Evolutionary conservation across 2,113 vertebrate species (phyloP).

Genomic region (Atherinomorus stipes): DNA sequence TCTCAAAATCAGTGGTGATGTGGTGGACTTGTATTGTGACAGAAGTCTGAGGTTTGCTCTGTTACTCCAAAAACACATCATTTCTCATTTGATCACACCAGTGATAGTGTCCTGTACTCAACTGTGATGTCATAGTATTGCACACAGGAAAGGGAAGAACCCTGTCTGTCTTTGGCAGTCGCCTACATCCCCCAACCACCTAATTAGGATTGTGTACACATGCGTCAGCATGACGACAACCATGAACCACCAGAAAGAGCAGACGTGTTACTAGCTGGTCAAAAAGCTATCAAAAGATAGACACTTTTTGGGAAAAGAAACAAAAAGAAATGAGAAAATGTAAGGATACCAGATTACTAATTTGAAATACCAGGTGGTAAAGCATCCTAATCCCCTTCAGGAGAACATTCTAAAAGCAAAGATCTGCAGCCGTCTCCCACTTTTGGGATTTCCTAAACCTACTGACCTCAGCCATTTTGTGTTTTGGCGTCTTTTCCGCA

Average conservation of each 20-base stretch:
- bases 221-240: conserved; percentile 69
- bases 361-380: conserved; percentile 23
- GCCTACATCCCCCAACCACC: conserved; percentile 58
- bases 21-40: conserved; percentile 40
- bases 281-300: conserved; percentile 15
- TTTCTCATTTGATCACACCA: conserved; percentile 44
- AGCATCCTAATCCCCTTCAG: conserved; percentile 37
- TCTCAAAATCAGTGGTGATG: conserved; percentile 26
- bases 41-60: conserved; percentile 53
- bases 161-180: conserved; percentile 55
- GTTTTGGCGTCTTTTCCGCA: conserved; percentile 60
- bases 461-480: conserved; percentile 65
- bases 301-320: background rate
- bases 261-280: conserved; percentile 45
- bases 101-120: conserved; percentile 61
- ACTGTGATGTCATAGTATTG: conserved; percentile 72
- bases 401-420: conserved; percentile 38
- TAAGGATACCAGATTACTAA: conserved; percentile 18
- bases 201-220: conserved; percentile 65
- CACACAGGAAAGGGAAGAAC: conserved; percentile 64
- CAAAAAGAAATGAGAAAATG: conserved; percentile 29
- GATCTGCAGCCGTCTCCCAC: conserved; percentile 41
- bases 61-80: conserved; percentile 58
- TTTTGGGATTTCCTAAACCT: conserved; percentile 75
- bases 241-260: conserved; percentile 51